Base-by-base conservation (phyloP, 1,140 invertebrate species). In the Pogonomyrmex californicus region DNA sequence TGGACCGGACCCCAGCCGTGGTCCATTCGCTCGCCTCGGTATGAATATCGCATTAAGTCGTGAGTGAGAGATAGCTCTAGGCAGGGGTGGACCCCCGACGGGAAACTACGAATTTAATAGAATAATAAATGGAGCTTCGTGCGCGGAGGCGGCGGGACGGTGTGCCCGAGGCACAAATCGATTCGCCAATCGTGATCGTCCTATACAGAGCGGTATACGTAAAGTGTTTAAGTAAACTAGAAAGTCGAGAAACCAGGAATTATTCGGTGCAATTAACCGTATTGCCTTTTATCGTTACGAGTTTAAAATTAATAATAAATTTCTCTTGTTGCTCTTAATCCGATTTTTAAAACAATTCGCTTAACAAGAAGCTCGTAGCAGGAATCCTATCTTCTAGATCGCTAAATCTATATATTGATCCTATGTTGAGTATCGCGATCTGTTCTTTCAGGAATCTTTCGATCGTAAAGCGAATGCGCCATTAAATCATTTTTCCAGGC, bases 51-150 rank as follows among this genome's bases (percentile, higher is more conserved):
- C 85, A 90, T 91, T 90, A 90, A 92, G 86, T 82, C 77, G 79
- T 75, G 85, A 90, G 87, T 58, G 86, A 90, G 81, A 88, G 63
- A 86, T 83, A 83, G 88, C 70, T 85, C 51, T 87, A 82, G 83
- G 86, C 79, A 68, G 76, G 79, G 86, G 83, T 76, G 83, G 63
- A 62, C 66, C 83, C 63, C 90, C 81, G 81, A 85, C 90, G 88
- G 87, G 79, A 90, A 90, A 85, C 88, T 91, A 90, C 70, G 92
- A 94, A 93, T 94, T 94, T 94, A 93, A 94, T 94, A 93, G 93
- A 94, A 94, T 94, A 94, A 94, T 94, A 93, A 94, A 94, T 93
- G 91, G 88, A 86, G 56, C 63, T 73, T 41, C 6, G 89, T 58
- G 89, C 62, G 49, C 62, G 83, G 62, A 30, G 71, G 12, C 54